Conservation (phyloP, 2,888 invertebrate genomes). For the Coleophora deauratella region DNA sequence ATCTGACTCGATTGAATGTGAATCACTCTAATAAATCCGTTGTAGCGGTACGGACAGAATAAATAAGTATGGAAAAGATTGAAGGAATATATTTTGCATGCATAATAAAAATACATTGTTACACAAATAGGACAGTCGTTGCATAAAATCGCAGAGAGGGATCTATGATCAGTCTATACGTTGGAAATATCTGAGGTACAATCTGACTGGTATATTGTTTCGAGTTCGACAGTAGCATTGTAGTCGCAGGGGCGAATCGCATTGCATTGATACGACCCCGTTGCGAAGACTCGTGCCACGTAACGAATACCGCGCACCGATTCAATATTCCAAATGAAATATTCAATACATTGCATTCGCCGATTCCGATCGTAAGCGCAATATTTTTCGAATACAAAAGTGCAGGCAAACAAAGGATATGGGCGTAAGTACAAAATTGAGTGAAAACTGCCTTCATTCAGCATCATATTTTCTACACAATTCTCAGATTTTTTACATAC, state of each 20-base stretch:
- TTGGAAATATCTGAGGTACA: not conserved
- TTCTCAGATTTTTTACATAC: too few species aligned
- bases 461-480: too few species aligned
- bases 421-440: not conserved
- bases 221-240: not conserved
- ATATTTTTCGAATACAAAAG: constrained; percentile 25
- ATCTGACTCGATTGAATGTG: not conserved
- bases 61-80: too few species aligned
- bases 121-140: too few species aligned
- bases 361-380: constrained; percentile 37
- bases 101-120: not conserved
- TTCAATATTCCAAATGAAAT: constrained; percentile 55
- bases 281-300: constrained; percentile 17
- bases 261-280: constrained; percentile 7
- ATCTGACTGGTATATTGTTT: constrained; percentile 13
- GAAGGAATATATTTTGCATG: not conserved
- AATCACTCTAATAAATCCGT: not conserved
- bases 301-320: constrained; percentile 21
- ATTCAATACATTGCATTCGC: constrained; percentile 47
- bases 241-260: not conserved
- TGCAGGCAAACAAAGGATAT: constrained; percentile 23
- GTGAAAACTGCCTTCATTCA: too few species aligned
- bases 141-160: too few species aligned
- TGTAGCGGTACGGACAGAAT: not conserved
- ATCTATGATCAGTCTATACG: not conserved